Evolutionary conservation across 2,888 invertebrate species (phyloP), one percentile per base, ranked within the genome.

Genomic region (Trachelus iudaicus): DNA sequence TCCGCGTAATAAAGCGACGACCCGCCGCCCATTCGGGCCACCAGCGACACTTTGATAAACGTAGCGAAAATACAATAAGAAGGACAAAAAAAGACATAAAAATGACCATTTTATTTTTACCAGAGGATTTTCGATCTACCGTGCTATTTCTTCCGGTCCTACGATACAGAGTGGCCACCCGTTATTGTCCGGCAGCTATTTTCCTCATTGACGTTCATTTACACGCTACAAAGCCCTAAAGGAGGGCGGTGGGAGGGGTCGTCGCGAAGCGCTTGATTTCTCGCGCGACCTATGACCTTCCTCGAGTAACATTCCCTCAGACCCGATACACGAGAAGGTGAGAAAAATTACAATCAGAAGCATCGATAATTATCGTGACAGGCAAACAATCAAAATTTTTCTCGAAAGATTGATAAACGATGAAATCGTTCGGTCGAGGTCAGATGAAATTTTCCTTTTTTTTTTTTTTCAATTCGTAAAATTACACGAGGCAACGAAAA

Each of bases 11-110:
- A 34, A 69, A 30, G 34, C 69, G 69, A 34, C 76, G n/a, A 34
- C 31, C 56, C 56, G 56, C 56, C 35, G 35, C 35, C 56, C 23
- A 56, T 40, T n/a, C 73, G 34, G 40, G n/a, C 73, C 75, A 75
- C 69, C 75, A 68, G 74, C 37, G 40, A 69, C 69, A 56, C 69
- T 77, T 77, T 77, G 77, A 77, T 77, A 77, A 77, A 77, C 75
- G 77, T 77, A 77, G 77, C 77, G 75, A 77, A 75, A 77, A 75
- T 69, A 77, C 77, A 77, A 77, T 77, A 77, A 77, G 75, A 71
- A 75, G 75, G 69, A 71, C 1, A 77, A 35, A 3, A 35, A 12
- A 35, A 12, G 3, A 35, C 11, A 34, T 34, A 75, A 40, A 77
- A 75, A 74, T 75, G 31, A 30, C 35, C n/a, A 75, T 75, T 77